Percentiles rank a stretch among this genome's conserved stretches.
Conservation (phyloP, 2,888 invertebrate species). For the Drosophila paucipuncta region DNA sequence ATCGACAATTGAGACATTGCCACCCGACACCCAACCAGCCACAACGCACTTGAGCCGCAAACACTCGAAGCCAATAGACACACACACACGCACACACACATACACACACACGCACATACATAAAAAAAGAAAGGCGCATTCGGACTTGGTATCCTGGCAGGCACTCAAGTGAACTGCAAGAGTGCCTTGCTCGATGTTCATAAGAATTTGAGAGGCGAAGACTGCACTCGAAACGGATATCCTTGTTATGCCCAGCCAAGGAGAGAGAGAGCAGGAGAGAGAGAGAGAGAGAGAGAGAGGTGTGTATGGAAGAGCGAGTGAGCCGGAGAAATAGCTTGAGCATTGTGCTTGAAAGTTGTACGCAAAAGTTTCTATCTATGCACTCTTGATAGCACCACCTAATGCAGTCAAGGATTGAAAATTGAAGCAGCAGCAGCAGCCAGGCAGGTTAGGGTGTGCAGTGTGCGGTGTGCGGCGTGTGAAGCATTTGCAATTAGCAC, state of each 20-base stretch:
- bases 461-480: constrained; percentile 15
- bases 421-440: constrained; percentile 28
- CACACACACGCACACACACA: constrained; percentile 1
- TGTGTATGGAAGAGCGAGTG: background rate
- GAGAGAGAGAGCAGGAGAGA: background rate
- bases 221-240: constrained; percentile 74
- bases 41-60: constrained; percentile 15
- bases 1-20: constrained; percentile 47
- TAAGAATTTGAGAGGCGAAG: constrained; percentile 33
- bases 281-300: background rate
- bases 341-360: constrained; percentile 47
- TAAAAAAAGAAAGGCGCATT: constrained; percentile 7
- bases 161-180: constrained; percentile 49
- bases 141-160: constrained; percentile 31
- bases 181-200: constrained; percentile 27
- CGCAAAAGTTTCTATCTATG: constrained; percentile 58
- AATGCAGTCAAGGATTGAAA: constrained; percentile 60
- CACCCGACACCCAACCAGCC: constrained; percentile 5
- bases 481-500: constrained; percentile 75
- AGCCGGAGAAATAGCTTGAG: background rate
- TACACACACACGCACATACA: constrained; percentile 1
- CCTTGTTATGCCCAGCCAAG: constrained; percentile 60
- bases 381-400: constrained; percentile 66
- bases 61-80: constrained; percentile 30
- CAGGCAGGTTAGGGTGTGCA: background rate